Evolutionary conservation across 2,888 invertebrate species (phyloP), one percentile per base, ranked within the genome.

Genomic region (Nomada fucata): DNA sequence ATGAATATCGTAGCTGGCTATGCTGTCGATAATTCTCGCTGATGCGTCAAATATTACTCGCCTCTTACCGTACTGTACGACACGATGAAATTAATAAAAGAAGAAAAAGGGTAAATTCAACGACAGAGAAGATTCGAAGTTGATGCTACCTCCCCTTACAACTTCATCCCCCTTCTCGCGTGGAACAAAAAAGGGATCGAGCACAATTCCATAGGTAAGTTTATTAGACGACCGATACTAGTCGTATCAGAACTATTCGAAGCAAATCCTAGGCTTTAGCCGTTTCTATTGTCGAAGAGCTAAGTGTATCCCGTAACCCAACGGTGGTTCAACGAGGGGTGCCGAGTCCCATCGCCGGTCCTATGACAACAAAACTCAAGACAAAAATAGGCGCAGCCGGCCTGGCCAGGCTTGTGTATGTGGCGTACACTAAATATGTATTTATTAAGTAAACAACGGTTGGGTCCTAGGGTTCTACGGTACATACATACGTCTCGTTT

Each of bases 391-490:
- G 90, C 90, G 86, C 93, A 92, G 91, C 92, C 92, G 92, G 91
- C 90, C 85, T 65, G 79, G 81, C 85, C 60, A 79, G 82, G 88
- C 88, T 86, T 90, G 88, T 89, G 84, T 89, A 87, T 85, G 84
- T 87, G 88, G 88, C 88, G 89, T 90, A 88, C 87, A 91, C 92
- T 90, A 92, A 92, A 92, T 92, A 93, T 92, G 91, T 93, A 93
- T 93, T 93, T 93, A 92, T 93, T 92, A 92, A 93, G 93, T 92
- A 93, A 93, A 93, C 92, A 93, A 86, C 88, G 89, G 87, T 79
- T 57, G 80, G 63, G 55, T 71, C 29, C 64, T 15, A 10, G 87
- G 90, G 88, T 86, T 86, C 72, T 23, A 63, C 64, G 76, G 69
- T 79, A 71, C 67, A 61, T 69, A 71, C 67, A 61, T 69, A 67